Percentiles rank a stretch among this genome's conserved stretches.
These are phyloP conservation scores for Pyrgus malvae DNA, from an alignment of 2,888 invertebrate species.

Conservation along the genomic window DNA sequence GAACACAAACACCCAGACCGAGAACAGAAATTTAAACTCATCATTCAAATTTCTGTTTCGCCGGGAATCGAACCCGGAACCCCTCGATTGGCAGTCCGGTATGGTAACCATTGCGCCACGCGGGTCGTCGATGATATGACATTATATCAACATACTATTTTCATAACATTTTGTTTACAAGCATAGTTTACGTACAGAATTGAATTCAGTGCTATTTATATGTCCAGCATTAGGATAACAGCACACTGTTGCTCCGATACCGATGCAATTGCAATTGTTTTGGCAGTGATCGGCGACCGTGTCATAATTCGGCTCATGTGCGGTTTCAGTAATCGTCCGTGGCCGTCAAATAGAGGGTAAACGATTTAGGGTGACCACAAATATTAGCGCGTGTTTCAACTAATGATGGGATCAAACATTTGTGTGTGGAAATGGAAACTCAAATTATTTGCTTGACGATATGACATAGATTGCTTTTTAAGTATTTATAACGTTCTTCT, in stretches of 20 bases:
- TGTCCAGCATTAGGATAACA: neutral
- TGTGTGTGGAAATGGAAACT: neutral
- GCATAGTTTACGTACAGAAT: too few relatives aligned
- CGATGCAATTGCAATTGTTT: slow-evolving; percentile 15
- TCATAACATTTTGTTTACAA: too few relatives aligned
- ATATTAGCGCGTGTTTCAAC: slow-evolving; percentile 15
- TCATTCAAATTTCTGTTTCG: too few relatives aligned
- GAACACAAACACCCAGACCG: too few relatives aligned
- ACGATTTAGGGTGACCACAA: slow-evolving; percentile 17
- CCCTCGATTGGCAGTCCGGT: too few relatives aligned
- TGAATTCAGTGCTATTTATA: too few relatives aligned
- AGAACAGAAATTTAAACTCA: too few relatives aligned
- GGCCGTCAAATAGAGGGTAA: slow-evolving; percentile 19
- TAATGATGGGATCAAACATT: slow-evolving; percentile 16
- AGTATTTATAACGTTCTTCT: too few relatives aligned
- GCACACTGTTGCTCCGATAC: neutral
- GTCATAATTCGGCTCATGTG: slow-evolving; percentile 11
- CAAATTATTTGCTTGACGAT: neutral
- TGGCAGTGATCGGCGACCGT: neutral
- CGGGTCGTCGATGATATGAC: too few relatives aligned
- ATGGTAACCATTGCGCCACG: too few relatives aligned
- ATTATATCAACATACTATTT: too few relatives aligned
- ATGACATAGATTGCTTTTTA: neutral
- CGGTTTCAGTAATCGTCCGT: slow-evolving; percentile 7
- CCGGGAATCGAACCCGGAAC: too few relatives aligned